Conservation (phyloP, 2,888 invertebrate species). For the Acronicta aceris region DNA sequence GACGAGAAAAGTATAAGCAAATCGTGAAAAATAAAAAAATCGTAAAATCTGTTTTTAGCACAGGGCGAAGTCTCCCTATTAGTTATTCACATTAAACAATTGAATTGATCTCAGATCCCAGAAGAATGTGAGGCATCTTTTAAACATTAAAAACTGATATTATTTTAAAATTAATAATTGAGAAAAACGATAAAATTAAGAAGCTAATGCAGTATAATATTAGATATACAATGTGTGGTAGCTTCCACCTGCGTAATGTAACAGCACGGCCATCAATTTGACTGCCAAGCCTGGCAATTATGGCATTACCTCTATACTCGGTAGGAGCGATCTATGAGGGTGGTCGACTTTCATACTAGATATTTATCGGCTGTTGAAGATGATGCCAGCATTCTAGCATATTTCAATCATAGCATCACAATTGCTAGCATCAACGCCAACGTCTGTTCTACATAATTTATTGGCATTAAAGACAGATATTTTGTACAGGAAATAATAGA, state of each 20-base stretch:
- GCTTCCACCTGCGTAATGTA: conserved; percentile 39
- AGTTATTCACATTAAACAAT: too few relatives aligned
- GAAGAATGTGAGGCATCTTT: too few relatives aligned
- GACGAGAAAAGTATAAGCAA: too few relatives aligned
- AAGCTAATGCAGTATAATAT: conserved; percentile 20
- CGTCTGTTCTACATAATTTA: conserved; percentile 32
- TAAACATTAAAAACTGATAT: too few relatives aligned
- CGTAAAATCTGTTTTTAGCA: too few relatives aligned
- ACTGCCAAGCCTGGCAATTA: conserved; percentile 43
- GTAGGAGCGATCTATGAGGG: conserved; percentile 17
- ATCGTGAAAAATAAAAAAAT: too few relatives aligned
- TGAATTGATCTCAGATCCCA: too few relatives aligned
- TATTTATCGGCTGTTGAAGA: conserved; percentile 37
- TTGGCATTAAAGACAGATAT: conserved; percentile 35
- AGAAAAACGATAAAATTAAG: not conserved
- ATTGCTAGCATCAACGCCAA: conserved; percentile 33
- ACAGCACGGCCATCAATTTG: conserved; percentile 44
- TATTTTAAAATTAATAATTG: too few relatives aligned
- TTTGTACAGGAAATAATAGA: conserved; percentile 27
- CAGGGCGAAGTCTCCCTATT: too few relatives aligned
- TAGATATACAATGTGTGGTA: conserved; percentile 20
- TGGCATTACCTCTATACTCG: conserved; percentile 32
- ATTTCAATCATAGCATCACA: conserved; percentile 51
- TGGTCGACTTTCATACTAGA: conserved; percentile 44
- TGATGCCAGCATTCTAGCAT: conserved; percentile 31